Evolutionary conservation across 2,113 vertebrate species (phyloP), one percentile per base, ranked within the genome.

Genomic region (Atractosteus spatula): DNA sequence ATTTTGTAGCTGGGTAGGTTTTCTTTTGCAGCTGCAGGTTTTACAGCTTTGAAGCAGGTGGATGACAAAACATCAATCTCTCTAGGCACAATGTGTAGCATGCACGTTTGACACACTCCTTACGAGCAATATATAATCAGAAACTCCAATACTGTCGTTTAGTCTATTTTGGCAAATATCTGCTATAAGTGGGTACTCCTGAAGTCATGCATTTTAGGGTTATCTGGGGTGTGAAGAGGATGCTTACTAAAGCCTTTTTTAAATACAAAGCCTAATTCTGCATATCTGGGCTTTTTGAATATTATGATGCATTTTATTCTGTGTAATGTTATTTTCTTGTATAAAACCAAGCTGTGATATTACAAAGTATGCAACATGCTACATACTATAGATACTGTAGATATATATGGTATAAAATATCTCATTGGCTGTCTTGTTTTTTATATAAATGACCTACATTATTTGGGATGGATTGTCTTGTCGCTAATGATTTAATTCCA

Each of bases 1-100:
- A 90, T 92, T 91, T 92, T 92, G 91, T 88, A 90, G 89, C 84
- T 84, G 80, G 83, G 81, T 79, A 83, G 83, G 80, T 86, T 89
- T 90, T 83, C 83, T 84, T 86, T 88, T 88, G 87, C 88, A 85
- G 88, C 88, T 85, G 80, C 80, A 86, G 83, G 69, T 80, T 83
- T 81, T 87, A 86, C 88, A 78, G 88, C 89, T 89, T 90, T 88
- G 86, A 93, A 91, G 90, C 89, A 91, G 89, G 91, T 90, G 89
- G 89, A 90, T 92, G 91, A 91, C 90, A 92, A 90, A 89, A 91
- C 90, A 91, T 92, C 91, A 91, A 90, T 90, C 90, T 91, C 88
- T 88, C 74, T 79, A 84, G 85, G 87, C 90, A 86, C 88, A 87
- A 81, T 89, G 89, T 90, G 88, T 84, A 87, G 84, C 82, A 82